Base-by-base conservation (phyloP, 2,888 invertebrate species). In the Parasteatoda lunata region DNA sequence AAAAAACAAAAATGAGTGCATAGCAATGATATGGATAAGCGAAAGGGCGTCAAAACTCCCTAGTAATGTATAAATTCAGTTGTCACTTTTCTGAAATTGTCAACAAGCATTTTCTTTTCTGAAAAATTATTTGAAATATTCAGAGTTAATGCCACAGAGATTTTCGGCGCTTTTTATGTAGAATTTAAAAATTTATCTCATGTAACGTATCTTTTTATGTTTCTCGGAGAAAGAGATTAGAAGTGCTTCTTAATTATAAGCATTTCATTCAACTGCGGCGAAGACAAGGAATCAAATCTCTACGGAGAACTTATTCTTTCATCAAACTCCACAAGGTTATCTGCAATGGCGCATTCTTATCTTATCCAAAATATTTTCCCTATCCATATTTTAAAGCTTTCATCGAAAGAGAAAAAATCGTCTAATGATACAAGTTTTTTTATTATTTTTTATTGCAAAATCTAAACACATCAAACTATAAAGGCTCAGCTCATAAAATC, bases 391-490 rank as follows among this genome's bases (percentile, higher is more conserved):
- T 59, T 5, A 9, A 59, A 59, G 8, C 59, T 59, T 13, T 59
- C 59, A 13, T 59, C 9, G 59, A 59, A 59, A 59, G n/a, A 59
- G 59, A 9, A 59, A 59, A 59, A 59, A 8, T 4, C n/a, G 8
- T 59, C 59, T 8, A 59, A 59, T n/a, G n/a, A 9, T 9, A 59
- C n/a, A 4, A 59, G n/a, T 59, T 8, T 9, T 13, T n/a, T 59
- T 59, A n/a, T n/a, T n/a, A n/a, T n/a, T 59, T 59, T 59, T 5
- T 59, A 7, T n/a, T 59, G 9, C 59, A 59, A 7, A 59, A 8
- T 59, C 59, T 4, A 9, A 72, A 51, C 72, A 72, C 9, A n/a
- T 15, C 72, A 72, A 72, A 72, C 72, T 59, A 13, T n/a, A 4
- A 9, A 59, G 6, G 9, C 59, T 59, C 8, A 4, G 15, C 72